Evolutionary conservation across 2,888 invertebrate species (phyloP).

Genomic region (Platerodrilus igneus): DNA sequence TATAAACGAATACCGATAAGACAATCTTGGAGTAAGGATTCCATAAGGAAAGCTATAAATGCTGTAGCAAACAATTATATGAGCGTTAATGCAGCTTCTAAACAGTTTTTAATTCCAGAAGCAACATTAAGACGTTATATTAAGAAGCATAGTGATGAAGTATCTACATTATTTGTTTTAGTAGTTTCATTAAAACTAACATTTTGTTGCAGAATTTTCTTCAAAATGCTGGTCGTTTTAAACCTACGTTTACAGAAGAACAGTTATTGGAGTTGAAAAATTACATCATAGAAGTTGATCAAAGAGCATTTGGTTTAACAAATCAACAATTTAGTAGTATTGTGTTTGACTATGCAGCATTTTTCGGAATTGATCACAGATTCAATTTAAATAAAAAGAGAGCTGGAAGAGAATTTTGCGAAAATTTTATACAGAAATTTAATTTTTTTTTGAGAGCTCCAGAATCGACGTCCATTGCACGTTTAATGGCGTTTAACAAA

Average conservation of each 20-base stretch:
- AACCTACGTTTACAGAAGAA: neutral
- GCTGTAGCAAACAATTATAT: too few species aligned
- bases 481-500: neutral
- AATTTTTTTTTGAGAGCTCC: neutral
- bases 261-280: neutral
- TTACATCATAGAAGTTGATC: neutral
- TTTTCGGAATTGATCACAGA: neutral
- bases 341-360: neutral
- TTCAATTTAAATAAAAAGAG: neutral
- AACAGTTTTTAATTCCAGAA: too few species aligned
- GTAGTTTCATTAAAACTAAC: too few species aligned
- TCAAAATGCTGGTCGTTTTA: slow-evolving; percentile 2
- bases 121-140: too few species aligned
- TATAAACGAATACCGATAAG: too few species aligned
- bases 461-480: neutral
- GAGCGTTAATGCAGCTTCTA: too few species aligned
- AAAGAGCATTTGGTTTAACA: slow-evolving; percentile 2
- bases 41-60: too few species aligned
- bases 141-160: too few species aligned
- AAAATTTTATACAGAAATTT: too few species aligned
- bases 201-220: slow-evolving; percentile 2
- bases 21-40: too few species aligned
- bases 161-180: too few species aligned
- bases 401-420: neutral
- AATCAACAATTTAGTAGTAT: neutral